Conservation (phyloP, 2,113 vertebrate genomes). For the Anser brachyrhynchus region DNA sequence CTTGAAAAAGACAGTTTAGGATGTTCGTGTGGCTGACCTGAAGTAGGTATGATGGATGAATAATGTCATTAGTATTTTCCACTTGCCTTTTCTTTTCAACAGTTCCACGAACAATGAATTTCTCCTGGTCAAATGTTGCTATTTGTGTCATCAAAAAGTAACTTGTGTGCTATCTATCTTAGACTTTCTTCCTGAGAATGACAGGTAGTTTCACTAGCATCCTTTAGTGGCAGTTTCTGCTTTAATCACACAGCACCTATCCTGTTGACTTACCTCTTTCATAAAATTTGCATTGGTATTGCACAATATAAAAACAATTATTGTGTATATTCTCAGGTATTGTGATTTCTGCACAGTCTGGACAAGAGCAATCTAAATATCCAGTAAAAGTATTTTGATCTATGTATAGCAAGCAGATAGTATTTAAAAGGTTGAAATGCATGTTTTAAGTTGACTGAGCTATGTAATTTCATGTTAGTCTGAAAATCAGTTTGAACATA, state of each 20-base stretch:
- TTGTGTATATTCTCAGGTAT: neutral
- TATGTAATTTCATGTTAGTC: neutral
- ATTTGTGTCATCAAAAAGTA: constrained; percentile 44
- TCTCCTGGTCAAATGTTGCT: constrained; percentile 20
- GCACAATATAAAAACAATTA: neutral
- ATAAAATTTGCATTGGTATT: constrained; percentile 15
- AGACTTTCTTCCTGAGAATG: constrained; percentile 24
- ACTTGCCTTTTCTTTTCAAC: constrained; percentile 26
- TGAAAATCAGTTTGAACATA: neutral
- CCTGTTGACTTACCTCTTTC: constrained; percentile 45
- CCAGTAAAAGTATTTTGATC: constrained; percentile 6
- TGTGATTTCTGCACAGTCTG: neutral
- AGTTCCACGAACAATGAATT: constrained; percentile 16
- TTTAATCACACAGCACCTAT: constrained; percentile 4
- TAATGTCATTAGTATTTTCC: constrained; percentile 18
- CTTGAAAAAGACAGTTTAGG: neutral
- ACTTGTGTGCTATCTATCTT: neutral
- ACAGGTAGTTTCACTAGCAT: constrained; percentile 53
- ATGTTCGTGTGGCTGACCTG: neutral
- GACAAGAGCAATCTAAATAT: neutral
- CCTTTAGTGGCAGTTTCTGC: constrained; percentile 29
- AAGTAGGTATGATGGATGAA: neutral
- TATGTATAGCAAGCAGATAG: neutral
- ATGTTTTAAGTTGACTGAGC: neutral
- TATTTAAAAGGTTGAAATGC: neutral